Base-by-base conservation (phyloP, 2,113 vertebrate species). In the Peromyscus maniculatus region DNA sequence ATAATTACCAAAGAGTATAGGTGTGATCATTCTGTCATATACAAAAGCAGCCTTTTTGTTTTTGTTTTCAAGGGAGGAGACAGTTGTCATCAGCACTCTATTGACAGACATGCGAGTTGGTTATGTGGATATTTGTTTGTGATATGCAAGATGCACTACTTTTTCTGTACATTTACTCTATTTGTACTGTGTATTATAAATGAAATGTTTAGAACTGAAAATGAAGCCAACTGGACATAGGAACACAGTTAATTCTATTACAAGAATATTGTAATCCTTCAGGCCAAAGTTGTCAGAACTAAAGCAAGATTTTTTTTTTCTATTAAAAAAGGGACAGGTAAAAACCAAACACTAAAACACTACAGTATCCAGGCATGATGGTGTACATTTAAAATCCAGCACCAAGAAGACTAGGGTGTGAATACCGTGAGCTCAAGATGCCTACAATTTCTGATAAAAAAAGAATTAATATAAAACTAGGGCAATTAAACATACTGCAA, bases 331-430 rank as follows among this genome's bases (percentile, higher is more conserved):
- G 33, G 4, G 1, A 87, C 0, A 52, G 17, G 43, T 55, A 43
- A 84, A 89, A 96, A 96, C 91, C 10, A 89, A 2, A 55, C 22
- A 83, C 46, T 88, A 62, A 86, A 86, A 31, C 31, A 31, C 52
- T 9, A 31, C 66, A 71, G 3, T n/a, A 57, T 13, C 13, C 8
- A 74, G 49, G 24, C 49, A 59, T 75, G 19, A 8, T 59, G 24
- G 9, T 17, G 19, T 24, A 39, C 15, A 55, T 13, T 2, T 28
- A 17, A 72, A 55, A 36, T 31, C 19, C 21, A 52, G 3, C 11
- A 71, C 11, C 8, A 13, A 31, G 52, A 21, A 7, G 8, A 13
- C 52, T 74, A 9, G 4, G 13, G 52, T 21, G 74, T 15, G 1
- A 72, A 55, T 15, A 67, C 4, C 17, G 33, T 49, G 5, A 33